Conservation (phyloP, 2,797 vertebrate species). For the Myotis findleyi region DNA sequence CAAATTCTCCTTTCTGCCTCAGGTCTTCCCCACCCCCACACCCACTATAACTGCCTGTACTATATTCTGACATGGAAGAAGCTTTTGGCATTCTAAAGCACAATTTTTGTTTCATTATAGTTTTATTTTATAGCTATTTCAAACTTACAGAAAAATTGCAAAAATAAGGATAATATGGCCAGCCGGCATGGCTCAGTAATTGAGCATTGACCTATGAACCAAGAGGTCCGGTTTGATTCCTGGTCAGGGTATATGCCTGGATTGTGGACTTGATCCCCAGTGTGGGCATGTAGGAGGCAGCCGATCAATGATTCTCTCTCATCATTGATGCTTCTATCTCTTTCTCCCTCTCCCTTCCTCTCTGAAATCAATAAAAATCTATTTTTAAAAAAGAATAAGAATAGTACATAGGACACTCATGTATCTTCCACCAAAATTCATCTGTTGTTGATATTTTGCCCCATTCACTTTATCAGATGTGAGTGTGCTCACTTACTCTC, state of each 20-base stretch:
- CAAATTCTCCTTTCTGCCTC: neutral
- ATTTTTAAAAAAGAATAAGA: neutral
- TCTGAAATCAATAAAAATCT: no score
- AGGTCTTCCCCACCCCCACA: neutral
- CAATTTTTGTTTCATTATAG: neutral
- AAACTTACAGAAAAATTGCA: neutral
- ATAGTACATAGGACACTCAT: neutral
- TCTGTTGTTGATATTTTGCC: neutral
- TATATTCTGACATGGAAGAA: neutral
- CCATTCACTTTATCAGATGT: neutral
- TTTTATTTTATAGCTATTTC: conserved; percentile 37
- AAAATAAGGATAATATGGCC: neutral
- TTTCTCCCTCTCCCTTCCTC: no score
- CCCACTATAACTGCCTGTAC: neutral
- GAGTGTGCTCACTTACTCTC: neutral
- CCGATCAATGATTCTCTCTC: no score
- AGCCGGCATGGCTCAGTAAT: no score
- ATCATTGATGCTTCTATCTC: no score
- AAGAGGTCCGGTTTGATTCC: no score
- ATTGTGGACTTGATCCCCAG: no score
- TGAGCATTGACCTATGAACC: no score
- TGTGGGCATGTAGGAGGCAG: no score
- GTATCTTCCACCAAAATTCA: neutral
- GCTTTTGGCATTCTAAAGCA: neutral
- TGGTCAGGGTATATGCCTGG: no score